A percentile compares a stretch with the other conserved stretches of the same genome.
Conservation (phyloP, 2,888 invertebrate genomes). For the Bellardia pandia region DNA sequence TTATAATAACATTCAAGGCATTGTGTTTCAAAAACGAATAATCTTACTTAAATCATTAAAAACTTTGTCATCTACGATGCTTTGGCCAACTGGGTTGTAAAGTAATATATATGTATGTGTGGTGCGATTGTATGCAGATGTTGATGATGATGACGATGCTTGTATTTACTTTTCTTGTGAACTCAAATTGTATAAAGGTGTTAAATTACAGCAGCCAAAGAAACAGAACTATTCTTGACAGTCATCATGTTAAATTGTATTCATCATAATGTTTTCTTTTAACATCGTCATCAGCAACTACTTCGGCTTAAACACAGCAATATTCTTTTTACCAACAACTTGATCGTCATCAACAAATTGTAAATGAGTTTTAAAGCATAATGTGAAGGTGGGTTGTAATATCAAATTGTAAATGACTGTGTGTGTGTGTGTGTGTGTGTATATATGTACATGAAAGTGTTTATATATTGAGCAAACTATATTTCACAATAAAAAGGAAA, state of each 20-base stretch:
- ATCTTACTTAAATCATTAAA: too few relatives aligned
- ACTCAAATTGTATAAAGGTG: constrained; percentile 51
- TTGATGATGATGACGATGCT: background rate
- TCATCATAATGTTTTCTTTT: constrained; percentile 51
- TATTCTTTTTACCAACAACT: constrained; percentile 4
- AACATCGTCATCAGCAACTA: constrained; percentile 10
- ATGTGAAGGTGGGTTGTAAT: constrained; percentile 24
- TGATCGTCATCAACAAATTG: constrained; percentile 44
- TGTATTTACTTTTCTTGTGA: constrained; percentile 1
- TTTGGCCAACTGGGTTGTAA: too few relatives aligned
- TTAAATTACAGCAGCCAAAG: constrained; percentile 36
- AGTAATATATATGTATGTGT: too few relatives aligned
- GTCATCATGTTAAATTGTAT: constrained; percentile 54
- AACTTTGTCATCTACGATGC: too few relatives aligned
- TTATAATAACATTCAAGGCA: too few relatives aligned
- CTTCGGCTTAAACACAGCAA: background rate
- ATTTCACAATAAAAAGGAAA: constrained; percentile 61
- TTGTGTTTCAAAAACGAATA: too few relatives aligned
- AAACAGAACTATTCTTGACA: constrained; percentile 39
- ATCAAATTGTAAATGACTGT: background rate
- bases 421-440: background rate
- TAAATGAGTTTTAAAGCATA: constrained; percentile 35
- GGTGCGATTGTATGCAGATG: constrained; percentile 12
- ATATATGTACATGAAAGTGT: constrained; percentile 13
- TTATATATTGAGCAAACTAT: constrained; percentile 55